Evolutionary conservation across 2,113 vertebrate species (phyloP).

Genomic region (Salvator merianae): DNA sequence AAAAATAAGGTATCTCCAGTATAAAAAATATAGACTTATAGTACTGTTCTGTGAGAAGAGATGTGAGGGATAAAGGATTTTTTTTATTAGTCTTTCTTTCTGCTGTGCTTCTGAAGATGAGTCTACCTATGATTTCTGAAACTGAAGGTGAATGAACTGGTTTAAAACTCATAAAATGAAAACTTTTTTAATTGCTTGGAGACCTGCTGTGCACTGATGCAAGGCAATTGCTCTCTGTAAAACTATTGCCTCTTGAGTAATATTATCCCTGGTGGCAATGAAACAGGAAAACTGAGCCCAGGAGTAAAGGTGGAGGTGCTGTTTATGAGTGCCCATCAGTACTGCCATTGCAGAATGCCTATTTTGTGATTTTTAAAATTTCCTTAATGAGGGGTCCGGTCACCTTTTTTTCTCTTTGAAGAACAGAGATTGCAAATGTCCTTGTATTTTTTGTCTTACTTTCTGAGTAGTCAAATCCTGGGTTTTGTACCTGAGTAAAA

Average conservation of each 20-base stretch:
- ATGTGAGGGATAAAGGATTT: background rate
- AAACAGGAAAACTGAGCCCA: slow-evolving; percentile 6
- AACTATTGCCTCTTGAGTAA: slow-evolving; percentile 15
- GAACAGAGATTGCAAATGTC: background rate
- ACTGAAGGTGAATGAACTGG: background rate
- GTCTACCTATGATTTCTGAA: background rate
- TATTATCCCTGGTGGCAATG: background rate
- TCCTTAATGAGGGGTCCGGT: background rate
- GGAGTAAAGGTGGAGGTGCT: background rate
- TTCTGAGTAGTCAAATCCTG: background rate
- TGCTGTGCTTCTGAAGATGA: background rate
- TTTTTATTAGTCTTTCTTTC: background rate
- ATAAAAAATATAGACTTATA: background rate
- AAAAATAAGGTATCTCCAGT: background rate
- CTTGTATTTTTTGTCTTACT: background rate
- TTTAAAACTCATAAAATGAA: slow-evolving; percentile 26
- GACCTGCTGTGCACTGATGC: slow-evolving; percentile 5
- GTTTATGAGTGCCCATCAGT: background rate
- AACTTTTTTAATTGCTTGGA: slow-evolving; percentile 21
- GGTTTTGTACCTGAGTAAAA: background rate
- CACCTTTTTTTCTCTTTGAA: background rate
- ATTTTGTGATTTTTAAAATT: background rate
- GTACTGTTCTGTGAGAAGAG: background rate
- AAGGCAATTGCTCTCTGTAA: slow-evolving; percentile 2
- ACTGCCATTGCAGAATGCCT: background rate